Evolutionary conservation across 2,888 invertebrate species (phyloP), one percentile per base, ranked within the genome.

Genomic region (Latheticus oryzae): DNA sequence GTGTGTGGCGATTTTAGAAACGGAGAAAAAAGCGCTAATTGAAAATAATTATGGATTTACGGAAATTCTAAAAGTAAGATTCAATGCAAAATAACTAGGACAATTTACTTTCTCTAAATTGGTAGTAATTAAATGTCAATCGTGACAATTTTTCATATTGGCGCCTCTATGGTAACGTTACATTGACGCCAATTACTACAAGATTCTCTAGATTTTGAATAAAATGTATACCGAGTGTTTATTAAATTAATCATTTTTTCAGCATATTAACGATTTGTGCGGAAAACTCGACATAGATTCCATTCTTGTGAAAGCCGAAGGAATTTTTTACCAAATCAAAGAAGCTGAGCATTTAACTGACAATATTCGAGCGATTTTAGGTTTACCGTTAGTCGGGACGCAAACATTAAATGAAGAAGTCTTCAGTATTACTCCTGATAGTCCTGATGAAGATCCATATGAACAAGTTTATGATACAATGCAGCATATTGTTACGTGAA

Each of bases 201-300:
- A 9, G 21, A 19, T 5, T 5, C 5, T 3, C 5, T 3, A 19
- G 5, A 19, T 19, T 42, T 50, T 21, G n/a, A n/a, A n/a, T n/a
- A n/a, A n/a, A n/a, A n/a, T 40, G 11, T 13, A 35, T 13, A 16
- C 19, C 24, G 8, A 1, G 2, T 33, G 17, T 7, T 21, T 8
- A 17, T 19, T 43, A 19, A 26, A 1, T 33, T 3, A 33, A 13
- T 45, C 24, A n/a, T 47, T 45, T 47, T 59, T 83, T 5, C 80
- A 95, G 94, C 96, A 98, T 75, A 91, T 98, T 61, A 99, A 99
- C 80, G 97, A 98, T 76, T 81, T 98, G 62, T 91, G 94, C 5
- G 87, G 92, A 76, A 87, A 89, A 62, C 87, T 98, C 38, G 89
- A 96, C 72, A 82, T 98, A 4, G 88, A 91, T 57, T 84, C 87